A percentile compares a stretch with the other conserved stretches of the same genome.
Conservation (phyloP, 2,888 invertebrate species). For the Panorpa germanica region DNA sequence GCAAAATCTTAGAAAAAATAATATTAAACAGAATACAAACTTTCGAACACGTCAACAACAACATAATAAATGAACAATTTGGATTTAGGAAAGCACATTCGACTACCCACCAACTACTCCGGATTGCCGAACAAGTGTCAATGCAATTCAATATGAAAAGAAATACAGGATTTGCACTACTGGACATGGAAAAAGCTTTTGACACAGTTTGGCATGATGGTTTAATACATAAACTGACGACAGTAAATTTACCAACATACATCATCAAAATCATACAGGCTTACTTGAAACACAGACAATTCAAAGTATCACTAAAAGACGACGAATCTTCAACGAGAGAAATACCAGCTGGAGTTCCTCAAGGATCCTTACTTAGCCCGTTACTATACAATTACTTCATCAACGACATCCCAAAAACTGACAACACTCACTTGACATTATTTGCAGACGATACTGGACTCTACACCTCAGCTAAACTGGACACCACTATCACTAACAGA, state of each 20-base stretch:
- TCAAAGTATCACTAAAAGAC: neutral
- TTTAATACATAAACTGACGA: too few species aligned
- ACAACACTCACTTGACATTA: neutral
- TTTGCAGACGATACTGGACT: constrained; percentile 6
- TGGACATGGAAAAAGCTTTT: neutral
- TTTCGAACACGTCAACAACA: neutral
- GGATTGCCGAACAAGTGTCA: too few species aligned
- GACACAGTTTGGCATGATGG: neutral
- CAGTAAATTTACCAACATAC: neutral
- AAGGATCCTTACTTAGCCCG: constrained; percentile 5
- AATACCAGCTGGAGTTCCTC: constrained; percentile 3
- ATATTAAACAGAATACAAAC: neutral
- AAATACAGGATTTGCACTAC: too few species aligned
- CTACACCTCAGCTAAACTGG: too few species aligned
- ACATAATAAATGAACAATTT: neutral
- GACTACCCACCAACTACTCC: too few species aligned
- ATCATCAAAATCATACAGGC: neutral
- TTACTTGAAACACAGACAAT: neutral
- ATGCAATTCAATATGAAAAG: too few species aligned
- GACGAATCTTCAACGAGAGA: neutral
- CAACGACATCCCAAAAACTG: constrained; percentile 2
- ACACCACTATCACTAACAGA: too few species aligned
- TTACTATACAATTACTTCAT: constrained; percentile 3
- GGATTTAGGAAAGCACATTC: neutral
- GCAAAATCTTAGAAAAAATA: neutral